A percentile compares a stretch with the other conserved stretches of the same genome.
phyloP scores from a whole-genome alignment of 2,113 vertebrate species.

The Lichenostomus cassidix region DNA sequence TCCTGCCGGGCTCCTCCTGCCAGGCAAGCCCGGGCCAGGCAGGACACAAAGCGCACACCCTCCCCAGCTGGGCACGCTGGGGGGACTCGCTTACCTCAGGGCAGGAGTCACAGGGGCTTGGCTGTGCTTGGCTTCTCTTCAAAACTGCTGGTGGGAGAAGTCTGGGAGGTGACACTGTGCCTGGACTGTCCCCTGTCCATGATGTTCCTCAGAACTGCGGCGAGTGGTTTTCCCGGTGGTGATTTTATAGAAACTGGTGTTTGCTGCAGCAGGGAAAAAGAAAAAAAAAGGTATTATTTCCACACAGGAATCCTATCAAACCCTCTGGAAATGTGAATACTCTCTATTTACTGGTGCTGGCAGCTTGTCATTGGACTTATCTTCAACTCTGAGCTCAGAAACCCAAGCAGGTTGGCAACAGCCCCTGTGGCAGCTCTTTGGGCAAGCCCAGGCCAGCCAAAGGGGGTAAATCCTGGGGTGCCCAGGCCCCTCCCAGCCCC shows the following conservation, averaged over 20 bases:
- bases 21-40: neutral
- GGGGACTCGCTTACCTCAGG: neutral
- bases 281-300: neutral
- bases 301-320: neutral
- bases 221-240: neutral
- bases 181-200: neutral
- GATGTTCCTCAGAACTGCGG: neutral
- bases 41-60: neutral
- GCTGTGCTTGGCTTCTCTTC: neutral
- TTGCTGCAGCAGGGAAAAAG: neutral
- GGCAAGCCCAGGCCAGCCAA: neutral
- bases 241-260: neutral
- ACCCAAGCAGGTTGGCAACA: neutral
- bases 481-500: neutral
- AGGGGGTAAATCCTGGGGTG: neutral
- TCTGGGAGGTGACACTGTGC: neutral
- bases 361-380: neutral
- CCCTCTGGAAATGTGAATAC: accelerated
- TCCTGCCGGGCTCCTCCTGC: neutral
- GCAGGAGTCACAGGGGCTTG: neutral
- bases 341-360: neutral
- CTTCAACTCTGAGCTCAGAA: neutral
- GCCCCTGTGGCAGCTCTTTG: neutral
- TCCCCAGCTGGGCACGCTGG: neutral
- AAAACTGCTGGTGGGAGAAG: accelerated